Conservation (phyloP, 2,797 vertebrate genomes). For the Peromyscus eremicus region DNA sequence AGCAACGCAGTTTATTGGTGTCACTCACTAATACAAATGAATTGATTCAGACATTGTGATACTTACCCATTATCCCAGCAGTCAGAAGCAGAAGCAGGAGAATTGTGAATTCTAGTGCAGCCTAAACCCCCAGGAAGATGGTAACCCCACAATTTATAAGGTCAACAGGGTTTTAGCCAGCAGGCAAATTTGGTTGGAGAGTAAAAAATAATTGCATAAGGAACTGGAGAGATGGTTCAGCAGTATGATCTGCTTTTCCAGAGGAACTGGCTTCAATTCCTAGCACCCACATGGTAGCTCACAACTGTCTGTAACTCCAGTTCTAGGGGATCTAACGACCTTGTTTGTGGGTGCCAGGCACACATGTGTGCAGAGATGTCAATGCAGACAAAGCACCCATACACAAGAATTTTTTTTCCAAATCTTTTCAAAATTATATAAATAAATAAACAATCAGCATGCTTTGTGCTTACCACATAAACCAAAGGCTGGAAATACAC, state of each 20-base stretch:
- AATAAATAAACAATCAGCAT: background rate
- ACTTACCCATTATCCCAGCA: background rate
- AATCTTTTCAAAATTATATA: background rate
- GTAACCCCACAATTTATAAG: background rate
- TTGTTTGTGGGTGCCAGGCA: too few relatives aligned
- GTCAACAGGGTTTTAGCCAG: background rate
- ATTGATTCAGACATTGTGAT: background rate
- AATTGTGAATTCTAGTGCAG: background rate
- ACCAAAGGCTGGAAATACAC: background rate
- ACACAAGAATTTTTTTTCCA: background rate
- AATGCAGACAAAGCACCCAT: background rate
- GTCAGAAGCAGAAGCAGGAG: background rate
- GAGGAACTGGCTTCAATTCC: background rate
- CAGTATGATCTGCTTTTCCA: too few relatives aligned
- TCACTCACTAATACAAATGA: constrained; percentile 9
- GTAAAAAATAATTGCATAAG: background rate
- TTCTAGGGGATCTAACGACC: background rate
- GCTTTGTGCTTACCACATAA: background rate
- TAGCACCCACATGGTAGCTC: too few relatives aligned
- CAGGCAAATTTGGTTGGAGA: background rate
- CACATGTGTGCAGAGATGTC: background rate
- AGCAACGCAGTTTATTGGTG: background rate
- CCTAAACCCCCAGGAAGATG: background rate
- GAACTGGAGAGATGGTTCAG: too few relatives aligned
- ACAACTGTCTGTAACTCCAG: background rate